Percentiles rank a stretch among this genome's conserved stretches.
phyloP scores from a whole-genome alignment of 1,140 invertebrate species.

The Heliconius melpomene region DNA sequence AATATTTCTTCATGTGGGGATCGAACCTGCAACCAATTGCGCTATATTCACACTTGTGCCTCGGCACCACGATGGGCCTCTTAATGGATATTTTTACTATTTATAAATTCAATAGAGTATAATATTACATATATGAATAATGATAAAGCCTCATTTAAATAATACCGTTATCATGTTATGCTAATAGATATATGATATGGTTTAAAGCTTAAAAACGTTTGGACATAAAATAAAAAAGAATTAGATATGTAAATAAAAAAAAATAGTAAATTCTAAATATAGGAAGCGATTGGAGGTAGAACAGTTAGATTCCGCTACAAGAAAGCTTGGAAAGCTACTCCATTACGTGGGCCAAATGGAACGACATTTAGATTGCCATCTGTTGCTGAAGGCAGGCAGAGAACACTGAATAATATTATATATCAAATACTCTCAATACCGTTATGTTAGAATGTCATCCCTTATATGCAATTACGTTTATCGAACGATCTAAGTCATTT shows the following conservation, averaged over 20 bases:
- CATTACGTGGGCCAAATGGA: conserved; percentile 63
- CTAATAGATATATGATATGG: background rate
- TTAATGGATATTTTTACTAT: background rate
- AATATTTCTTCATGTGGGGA: no score
- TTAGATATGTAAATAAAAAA: conserved; percentile 8
- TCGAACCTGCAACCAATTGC: no score
- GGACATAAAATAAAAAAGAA: background rate
- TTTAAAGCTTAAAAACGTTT: background rate
- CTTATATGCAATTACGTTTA: conserved; percentile 45
- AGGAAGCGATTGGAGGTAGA: conserved; percentile 37
- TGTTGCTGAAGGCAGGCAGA: conserved; percentile 48
- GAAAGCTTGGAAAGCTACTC: conserved; percentile 57
- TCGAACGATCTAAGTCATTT: conserved; percentile 40
- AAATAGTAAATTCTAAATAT: conserved; percentile 30
- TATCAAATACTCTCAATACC: conserved; percentile 53
- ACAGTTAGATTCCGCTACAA: conserved; percentile 44
- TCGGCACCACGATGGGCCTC: no score
- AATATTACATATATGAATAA: background rate
- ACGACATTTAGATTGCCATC: conserved; percentile 67
- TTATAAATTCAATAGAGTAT: background rate
- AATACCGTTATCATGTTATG: background rate
- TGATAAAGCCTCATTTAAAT: conserved; percentile 5
- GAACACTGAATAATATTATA: conserved; percentile 51
- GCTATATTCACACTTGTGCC: no score
- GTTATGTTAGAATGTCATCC: conserved; percentile 56